A percentile compares a stretch with the other conserved stretches of the same genome.
Evolutionary conservation across 2,113 vertebrate species (phyloP).

Genomic region (Oceanodroma tethys): DNA sequence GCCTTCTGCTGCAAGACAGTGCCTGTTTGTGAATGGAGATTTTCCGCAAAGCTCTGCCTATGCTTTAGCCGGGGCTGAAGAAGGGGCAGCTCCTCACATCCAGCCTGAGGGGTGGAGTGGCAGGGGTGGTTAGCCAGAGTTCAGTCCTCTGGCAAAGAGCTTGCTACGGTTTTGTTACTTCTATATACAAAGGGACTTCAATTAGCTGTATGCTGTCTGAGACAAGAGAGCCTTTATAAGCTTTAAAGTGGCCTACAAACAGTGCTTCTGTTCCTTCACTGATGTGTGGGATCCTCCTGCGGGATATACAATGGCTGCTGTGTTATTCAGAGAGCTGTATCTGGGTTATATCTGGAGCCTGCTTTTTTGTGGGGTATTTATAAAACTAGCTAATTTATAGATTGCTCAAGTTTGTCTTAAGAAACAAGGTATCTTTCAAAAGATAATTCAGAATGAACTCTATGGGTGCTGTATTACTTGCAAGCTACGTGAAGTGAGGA

Average conservation of each 20-base stretch:
- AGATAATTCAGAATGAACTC: not conserved
- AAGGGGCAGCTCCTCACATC: not conserved
- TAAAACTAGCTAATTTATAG: not conserved
- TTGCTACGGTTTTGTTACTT: not conserved
- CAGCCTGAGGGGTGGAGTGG: not conserved
- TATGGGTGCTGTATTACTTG: not conserved
- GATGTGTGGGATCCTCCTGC: not conserved
- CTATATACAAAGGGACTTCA: not conserved
- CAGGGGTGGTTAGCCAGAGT: not conserved
- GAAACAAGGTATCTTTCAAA: not conserved
- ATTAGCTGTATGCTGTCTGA: not conserved
- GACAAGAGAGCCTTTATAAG: constrained; percentile 35
- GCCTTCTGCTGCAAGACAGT: not conserved
- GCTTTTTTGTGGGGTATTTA: not conserved
- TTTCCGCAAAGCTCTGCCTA: not conserved
- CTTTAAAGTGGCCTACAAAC: not conserved
- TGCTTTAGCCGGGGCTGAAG: not conserved
- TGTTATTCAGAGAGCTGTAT: not conserved
- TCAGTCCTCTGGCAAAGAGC: not conserved
- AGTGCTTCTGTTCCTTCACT: not conserved
- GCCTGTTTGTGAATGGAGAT: not conserved
- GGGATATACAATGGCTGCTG: not conserved
- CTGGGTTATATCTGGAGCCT: not conserved
- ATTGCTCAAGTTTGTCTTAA: not conserved
- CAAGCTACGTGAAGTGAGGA: not conserved